A percentile compares a stretch with the other conserved stretches of the same genome.
Evolutionary conservation across 2,888 invertebrate genomes (phyloP).

Genomic region (Lamellibrachia columna): DNA sequence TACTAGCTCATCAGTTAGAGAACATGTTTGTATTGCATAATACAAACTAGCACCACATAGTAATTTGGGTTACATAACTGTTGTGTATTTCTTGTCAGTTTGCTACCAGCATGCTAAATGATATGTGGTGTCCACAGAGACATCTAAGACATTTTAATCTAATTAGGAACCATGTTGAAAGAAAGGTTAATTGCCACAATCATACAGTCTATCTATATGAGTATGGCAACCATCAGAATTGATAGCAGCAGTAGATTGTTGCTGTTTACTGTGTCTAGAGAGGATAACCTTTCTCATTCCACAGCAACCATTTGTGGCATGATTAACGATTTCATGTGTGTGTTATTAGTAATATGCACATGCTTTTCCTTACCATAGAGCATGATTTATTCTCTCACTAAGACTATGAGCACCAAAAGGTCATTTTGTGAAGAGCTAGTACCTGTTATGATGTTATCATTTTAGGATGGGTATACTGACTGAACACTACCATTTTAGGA

Average conservation of each 20-base stretch:
- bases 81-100: no score
- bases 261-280: neutral
- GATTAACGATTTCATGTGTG: neutral
- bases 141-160: no score
- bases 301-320: neutral
- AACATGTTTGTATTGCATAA: no score
- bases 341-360: neutral
- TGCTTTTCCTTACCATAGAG: neutral
- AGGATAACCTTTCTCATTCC: neutral
- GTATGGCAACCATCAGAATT: neutral
- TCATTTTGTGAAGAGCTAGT: neutral
- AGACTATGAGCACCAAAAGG: neutral
- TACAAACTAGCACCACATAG: no score
- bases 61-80: no score
- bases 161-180: no score
- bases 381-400: neutral
- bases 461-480: neutral
- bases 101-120: no score
- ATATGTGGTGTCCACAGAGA: neutral
- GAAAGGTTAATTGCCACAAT: neutral
- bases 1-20: no score
- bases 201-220: neutral
- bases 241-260: neutral
- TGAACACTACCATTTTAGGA: neutral
- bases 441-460: neutral